Conservation (phyloP, 2,113 vertebrate species). For the Genyomyrus donnyi region DNA sequence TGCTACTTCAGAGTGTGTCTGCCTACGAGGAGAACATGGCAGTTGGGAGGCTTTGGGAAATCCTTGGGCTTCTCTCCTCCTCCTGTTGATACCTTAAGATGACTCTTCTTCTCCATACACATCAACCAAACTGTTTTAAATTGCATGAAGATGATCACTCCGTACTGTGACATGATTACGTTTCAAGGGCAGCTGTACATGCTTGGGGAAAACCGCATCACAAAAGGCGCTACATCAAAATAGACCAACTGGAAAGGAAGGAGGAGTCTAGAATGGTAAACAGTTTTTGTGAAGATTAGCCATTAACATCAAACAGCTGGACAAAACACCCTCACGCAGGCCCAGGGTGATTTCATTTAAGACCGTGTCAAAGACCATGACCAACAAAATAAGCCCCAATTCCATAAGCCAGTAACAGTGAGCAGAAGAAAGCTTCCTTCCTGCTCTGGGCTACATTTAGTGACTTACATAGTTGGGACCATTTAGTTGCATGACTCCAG, state of each 20-base stretch:
- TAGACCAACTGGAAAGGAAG: background rate
- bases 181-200: background rate
- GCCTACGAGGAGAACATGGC: background rate
- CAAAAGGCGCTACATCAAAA: background rate
- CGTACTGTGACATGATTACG: background rate
- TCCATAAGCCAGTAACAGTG: background rate
- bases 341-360: conserved; percentile 27
- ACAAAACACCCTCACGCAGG: background rate
- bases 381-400: background rate
- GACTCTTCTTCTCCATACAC: background rate
- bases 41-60: background rate
- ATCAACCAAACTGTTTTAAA: background rate
- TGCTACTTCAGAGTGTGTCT: background rate
- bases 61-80: background rate
- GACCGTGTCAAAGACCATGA: conserved; percentile 6
- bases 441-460: background rate
- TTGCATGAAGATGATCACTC: background rate
- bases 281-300: background rate
- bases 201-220: background rate
- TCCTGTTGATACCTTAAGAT: background rate
- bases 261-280: background rate
- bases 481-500: background rate
- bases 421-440: background rate
- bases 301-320: background rate
- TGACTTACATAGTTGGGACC: background rate